Percentiles rank a stretch among this genome's conserved stretches.
Evolutionary conservation across 2,797 vertebrate genomes (phyloP).

Genomic region (Tympanoctomys barrerae): DNA sequence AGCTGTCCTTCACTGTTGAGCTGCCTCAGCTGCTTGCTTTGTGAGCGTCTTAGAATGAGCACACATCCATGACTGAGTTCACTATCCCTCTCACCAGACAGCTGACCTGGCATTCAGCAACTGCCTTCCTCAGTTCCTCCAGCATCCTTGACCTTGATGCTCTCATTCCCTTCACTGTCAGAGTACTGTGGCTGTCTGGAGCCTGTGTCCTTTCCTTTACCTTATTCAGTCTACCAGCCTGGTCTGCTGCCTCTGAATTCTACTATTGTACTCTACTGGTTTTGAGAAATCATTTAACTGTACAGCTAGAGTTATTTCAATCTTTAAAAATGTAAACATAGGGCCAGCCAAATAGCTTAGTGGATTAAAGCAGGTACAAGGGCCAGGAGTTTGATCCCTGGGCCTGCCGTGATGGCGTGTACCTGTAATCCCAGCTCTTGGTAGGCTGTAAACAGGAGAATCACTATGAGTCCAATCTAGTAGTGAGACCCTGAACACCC

Average conservation of each 20-base stretch:
- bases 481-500: too few relatives aligned
- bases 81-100: background rate
- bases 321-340: slow-evolving; percentile 25
- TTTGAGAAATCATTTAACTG: background rate
- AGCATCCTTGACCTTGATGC: background rate
- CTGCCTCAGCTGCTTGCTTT: background rate
- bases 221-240: background rate
- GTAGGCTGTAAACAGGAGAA: too few relatives aligned
- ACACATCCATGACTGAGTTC: background rate
- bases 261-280: background rate
- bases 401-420: too few relatives aligned
- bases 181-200: background rate
- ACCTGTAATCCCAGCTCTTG: too few relatives aligned
- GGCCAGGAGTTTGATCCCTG: too few relatives aligned
- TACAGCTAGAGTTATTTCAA: slow-evolving; percentile 14
- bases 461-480: too few relatives aligned
- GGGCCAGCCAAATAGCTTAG: too few relatives aligned
- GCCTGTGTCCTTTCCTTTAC: background rate
- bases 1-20: background rate
- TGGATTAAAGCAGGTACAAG: too few relatives aligned
- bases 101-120: background rate
- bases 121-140: background rate
- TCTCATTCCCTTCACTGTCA: background rate
- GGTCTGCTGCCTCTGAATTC: background rate
- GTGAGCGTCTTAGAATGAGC: background rate